These are phyloP conservation scores for Orthosia gothica DNA, from an alignment of 2,888 invertebrate genomes.

Conservation along the genomic window DNA sequence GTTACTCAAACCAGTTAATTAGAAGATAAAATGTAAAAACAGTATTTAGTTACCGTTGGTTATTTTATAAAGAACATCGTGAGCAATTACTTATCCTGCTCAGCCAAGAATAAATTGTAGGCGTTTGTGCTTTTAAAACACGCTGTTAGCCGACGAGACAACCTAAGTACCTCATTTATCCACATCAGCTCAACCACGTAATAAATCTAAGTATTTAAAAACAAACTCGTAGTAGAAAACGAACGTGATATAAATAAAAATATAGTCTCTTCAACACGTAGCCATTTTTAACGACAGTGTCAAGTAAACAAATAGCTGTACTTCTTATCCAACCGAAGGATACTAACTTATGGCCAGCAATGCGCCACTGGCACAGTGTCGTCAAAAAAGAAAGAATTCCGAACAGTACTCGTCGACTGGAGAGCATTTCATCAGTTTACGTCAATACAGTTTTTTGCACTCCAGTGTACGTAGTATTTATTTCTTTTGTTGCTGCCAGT, in stretches of 20 bases:
- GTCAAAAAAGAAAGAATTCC: slow-evolving; percentile 46
- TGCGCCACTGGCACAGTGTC: slow-evolving; percentile 44
- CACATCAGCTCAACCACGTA: slow-evolving; percentile 48
- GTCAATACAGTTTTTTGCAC: slow-evolving; percentile 66
- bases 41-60: slow-evolving; percentile 37
- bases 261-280: slow-evolving; percentile 4
- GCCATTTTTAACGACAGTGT: slow-evolving; percentile 24
- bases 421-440: slow-evolving; percentile 65
- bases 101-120: slow-evolving; percentile 39
- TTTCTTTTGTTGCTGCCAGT: slow-evolving; percentile 60
- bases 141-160: slow-evolving; percentile 30
- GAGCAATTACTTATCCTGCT: slow-evolving; percentile 35
- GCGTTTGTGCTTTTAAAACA: slow-evolving; percentile 47
- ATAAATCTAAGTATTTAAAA: slow-evolving; percentile 52
- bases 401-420: slow-evolving; percentile 46
- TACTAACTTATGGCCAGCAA: slow-evolving; percentile 24
- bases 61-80: slow-evolving; percentile 35
- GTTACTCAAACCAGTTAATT: slow-evolving; percentile 12
- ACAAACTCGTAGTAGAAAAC: slow-evolving; percentile 23
- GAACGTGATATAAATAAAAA: slow-evolving; percentile 50
- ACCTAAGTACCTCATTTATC: slow-evolving; percentile 55
- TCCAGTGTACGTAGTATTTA: slow-evolving; percentile 60
- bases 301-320: slow-evolving; percentile 39
- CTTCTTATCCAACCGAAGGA: slow-evolving; percentile 15
- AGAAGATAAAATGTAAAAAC: slow-evolving; percentile 8